Evolutionary conservation across 2,113 vertebrate genomes (phyloP), one percentile per base, ranked within the genome.

Genomic region (Azemiops feae): DNA sequence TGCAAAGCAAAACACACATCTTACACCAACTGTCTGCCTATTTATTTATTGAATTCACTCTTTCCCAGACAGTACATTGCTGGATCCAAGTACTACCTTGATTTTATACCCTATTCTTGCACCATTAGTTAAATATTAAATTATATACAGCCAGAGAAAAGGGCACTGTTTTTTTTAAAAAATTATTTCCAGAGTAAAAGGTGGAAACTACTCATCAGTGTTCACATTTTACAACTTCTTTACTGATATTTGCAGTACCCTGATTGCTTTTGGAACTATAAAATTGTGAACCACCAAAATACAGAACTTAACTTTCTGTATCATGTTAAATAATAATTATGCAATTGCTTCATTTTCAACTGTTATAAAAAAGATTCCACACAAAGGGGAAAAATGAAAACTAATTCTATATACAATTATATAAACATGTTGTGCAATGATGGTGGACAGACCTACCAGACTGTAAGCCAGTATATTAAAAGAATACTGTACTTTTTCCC

Each of bases 381-480:
- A 97, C 92, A 96, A 97, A 97, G 95, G 96, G 97, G 97, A 96
- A 30, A 97, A 97, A 97, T 95, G 97, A 97, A 93, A 95, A 97
- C 97, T 97, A 97, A 97, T 97, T 97, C 97, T 98, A 98, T 98
- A 97, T 98, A 98, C 98, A 98, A 97, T 95, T 98, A 96, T 98
- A 98, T 97, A 97, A 97, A 98, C 97, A 97, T 98, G 98, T 98
- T 98, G 98, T 97, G 98, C 98, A 97, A 92, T 97, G 96, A 96
- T 96, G 96, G 95, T 97, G 96, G 95, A 89, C 55, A 98, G 98
- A 98, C 98, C 98, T 98, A 99, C 97, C 99, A 99, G 98, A 98
- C 98, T 98, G 98, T 97, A 98, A 99, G 98, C 98, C 98, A 99
- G 98, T 98, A 98, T 98, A 98, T 98, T 98, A 98, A 99, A 99